These are phyloP conservation scores for Actinostola sp. DNA, from an alignment of 92 coral and sea anemone species.

Conservation along the genomic window DNA sequence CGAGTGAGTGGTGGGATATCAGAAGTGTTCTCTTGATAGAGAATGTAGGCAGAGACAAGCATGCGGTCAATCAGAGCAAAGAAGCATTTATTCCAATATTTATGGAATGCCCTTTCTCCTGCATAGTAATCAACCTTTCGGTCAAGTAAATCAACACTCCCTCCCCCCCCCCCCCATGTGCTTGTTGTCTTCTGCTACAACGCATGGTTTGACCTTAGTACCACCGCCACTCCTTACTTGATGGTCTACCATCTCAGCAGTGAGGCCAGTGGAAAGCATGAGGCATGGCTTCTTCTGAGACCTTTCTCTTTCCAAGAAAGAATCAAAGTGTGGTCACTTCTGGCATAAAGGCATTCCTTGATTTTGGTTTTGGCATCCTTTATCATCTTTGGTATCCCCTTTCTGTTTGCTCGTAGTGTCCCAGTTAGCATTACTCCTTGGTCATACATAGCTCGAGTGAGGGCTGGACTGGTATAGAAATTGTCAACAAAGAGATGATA, in stretches of 20 bases:
- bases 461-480: constrained; percentile 25
- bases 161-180: constrained; percentile 46
- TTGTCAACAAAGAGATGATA: constrained; percentile 34
- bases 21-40: constrained; percentile 33
- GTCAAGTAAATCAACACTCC: constrained; percentile 31
- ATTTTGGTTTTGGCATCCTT: constrained; percentile 32
- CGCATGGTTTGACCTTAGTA: constrained; percentile 8
- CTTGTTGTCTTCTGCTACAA: constrained; percentile 29
- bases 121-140: constrained; percentile 38
- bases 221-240: constrained; percentile 8
- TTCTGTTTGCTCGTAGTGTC: constrained; percentile 16
- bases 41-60: constrained; percentile 29
- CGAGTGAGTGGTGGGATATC: constrained; percentile 8
- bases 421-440: constrained; percentile 11
- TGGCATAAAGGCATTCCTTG: constrained; percentile 23
- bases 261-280: constrained; percentile 14
- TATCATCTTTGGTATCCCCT: constrained; percentile 19
- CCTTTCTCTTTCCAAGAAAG: constrained; percentile 38
- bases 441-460: constrained; percentile 8
- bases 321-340: constrained; percentile 26
- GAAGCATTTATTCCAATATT: constrained; percentile 45
- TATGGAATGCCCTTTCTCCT: constrained; percentile 35
- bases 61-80: constrained; percentile 35
- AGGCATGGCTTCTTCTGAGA: constrained; percentile 39
- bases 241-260: constrained; percentile 30